These are phyloP conservation scores for Chrysomela aeneicollis DNA, from an alignment of 2,888 invertebrate genomes.

Conservation along the genomic window DNA sequence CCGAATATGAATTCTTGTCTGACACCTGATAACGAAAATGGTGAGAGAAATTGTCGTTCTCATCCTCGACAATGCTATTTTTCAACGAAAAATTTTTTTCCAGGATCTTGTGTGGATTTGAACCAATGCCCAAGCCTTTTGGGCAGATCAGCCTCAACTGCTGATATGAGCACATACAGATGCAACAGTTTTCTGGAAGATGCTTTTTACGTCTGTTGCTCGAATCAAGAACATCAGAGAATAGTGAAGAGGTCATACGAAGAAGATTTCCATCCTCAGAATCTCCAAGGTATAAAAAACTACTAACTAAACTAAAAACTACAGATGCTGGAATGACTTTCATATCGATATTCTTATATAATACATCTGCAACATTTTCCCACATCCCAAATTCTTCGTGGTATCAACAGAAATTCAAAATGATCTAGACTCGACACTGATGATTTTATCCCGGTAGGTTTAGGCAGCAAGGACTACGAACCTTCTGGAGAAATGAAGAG, in stretches of 20 bases:
- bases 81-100: neutral
- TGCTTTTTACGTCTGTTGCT: neutral
- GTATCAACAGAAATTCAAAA: too few relatives aligned
- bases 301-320: neutral
- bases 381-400: too few relatives aligned
- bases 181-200: neutral
- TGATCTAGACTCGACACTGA: too few relatives aligned
- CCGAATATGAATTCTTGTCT: constrained; percentile 38
- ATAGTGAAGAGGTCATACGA: neutral
- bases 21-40: constrained; percentile 44
- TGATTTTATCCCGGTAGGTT: too few relatives aligned
- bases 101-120: constrained; percentile 44
- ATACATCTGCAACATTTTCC: too few relatives aligned
- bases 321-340: too few relatives aligned
- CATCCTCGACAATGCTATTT: neutral
- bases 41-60: constrained; percentile 38
- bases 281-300: neutral
- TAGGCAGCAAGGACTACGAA: too few relatives aligned
- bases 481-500: neutral
- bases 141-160: constrained; percentile 26
- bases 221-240: neutral
- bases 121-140: constrained; percentile 39
- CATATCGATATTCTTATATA: too few relatives aligned
- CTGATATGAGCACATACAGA: constrained; percentile 12
- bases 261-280: neutral